Base-by-base conservation (phyloP, 1,140 invertebrate genomes). In the Schmidtea mediterranea region DNA sequence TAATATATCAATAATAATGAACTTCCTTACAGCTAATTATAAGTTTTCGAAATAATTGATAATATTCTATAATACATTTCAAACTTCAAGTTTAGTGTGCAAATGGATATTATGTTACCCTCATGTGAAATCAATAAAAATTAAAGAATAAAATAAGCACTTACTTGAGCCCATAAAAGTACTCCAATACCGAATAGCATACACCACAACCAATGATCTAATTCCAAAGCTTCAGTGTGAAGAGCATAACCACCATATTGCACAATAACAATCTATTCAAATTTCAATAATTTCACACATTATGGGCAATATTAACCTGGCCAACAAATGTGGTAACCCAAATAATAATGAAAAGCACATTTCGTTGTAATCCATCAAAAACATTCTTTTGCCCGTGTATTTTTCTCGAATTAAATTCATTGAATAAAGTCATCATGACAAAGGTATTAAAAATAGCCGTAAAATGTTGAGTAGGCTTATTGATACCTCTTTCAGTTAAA, bases 391-490 rank as follows among this genome's bases (percentile, higher is more conserved):
- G 86, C 50, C 89, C 89, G 70, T 97, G 90, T 61, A 98, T 95
- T 75, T 97, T 97, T 57, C 90, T 74, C 39, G 89, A 83, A 71
- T 97, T 98, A 60, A 98, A 86, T 72, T 97, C 90, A 73, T 97
- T 98, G 72, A 94, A 97, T 36, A 98, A 72, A 19, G 90, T 98
- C 90, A 97, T 98, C 82, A 97, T 86, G 46, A 98, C 90, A 70
- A 98, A 97, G 16, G 86, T 82, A 70, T 98, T 98, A 71, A 98
- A 98, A 60, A 97, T 94, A 59, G 97, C 79, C 9, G 90, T 98
- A 69, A 95, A 97, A 70, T 98, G 45, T 8, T 37, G 8, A 32
- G 45, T 46, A 8, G 45, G 45, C 45, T 41, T 41, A 8, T 19
- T 19, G 18, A 15, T 12, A 19, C 39, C 18, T 9, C 6, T 8